Evolutionary conservation across 2,797 vertebrate species (phyloP), one percentile per base, ranked within the genome.

Genomic region (Perdix hodgsoniae): DNA sequence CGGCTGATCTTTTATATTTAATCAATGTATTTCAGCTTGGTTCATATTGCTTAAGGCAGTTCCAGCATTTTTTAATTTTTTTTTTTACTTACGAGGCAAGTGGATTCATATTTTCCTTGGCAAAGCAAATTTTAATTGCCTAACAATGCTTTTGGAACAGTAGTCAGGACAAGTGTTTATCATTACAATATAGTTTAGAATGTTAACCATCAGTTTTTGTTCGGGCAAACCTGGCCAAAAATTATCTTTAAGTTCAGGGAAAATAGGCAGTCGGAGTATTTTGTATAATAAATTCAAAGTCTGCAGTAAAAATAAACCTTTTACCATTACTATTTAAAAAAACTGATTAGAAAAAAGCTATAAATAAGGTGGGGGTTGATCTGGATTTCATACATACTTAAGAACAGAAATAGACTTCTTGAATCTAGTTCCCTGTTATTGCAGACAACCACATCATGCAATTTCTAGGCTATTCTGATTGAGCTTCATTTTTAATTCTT

Each of bases 131-230:
- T 77, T 93, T 96, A 95, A 76, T 84, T 95, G 71, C 87, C 45
- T 93, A 81, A 72, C 69, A 69, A 66, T 91, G 67, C 26, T 88
- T 94, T 86, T 88, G 59, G 65, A 91, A 83, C 61, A 87, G 63
- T 91, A 81, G 76, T 72, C 91, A 92, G 52, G 65, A 69, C 74
- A 94, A 85, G 33, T 89, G 69, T 91, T 95, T 94, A 81, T 88
- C 91, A 95, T 94, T 95, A 94, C 66, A 86, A 37, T 22, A 15
- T 69, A 70, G 42, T 92, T 95, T 86, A 83, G 70, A 94, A 92
- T 92, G 69, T 75, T 88, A 93, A 56, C 76, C 22, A 54, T 83
- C 59, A 74, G 37, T 89, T 93, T 92, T 79, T 83, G 26, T 77
- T 91, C 72, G 88, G 54, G 49, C 33, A 89, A 87, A 85, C 57